phyloP scores from a whole-genome alignment of 1,140 invertebrate genomes.

The Anastrepha obliqua region DNA sequence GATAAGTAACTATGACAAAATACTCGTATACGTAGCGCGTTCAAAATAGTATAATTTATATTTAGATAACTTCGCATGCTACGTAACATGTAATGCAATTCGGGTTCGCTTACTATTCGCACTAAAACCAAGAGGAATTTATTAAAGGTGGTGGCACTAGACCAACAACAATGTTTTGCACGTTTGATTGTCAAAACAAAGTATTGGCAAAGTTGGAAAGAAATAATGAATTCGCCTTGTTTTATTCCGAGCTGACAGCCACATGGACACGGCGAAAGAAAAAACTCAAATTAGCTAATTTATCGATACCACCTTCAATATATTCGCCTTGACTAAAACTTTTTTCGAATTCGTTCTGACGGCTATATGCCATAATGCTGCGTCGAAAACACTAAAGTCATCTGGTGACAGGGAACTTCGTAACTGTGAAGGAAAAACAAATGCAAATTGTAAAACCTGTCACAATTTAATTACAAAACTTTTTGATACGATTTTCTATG shows the following conservation, averaged over 20 bases:
- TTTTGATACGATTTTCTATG: background rate
- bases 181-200: no score
- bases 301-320: no score
- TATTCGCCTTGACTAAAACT: no score
- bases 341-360: conserved; percentile 75
- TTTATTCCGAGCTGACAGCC: no score
- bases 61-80: conserved; percentile 79
- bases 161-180: no score
- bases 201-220: no score
- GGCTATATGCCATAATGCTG: conserved; percentile 78
- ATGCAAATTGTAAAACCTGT: conserved; percentile 69
- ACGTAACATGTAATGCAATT: conserved; percentile 78
- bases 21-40: conserved; percentile 58
- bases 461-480: conserved; percentile 21
- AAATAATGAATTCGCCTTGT: no score
- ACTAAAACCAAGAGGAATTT: conserved; percentile 75
- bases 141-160: no score
- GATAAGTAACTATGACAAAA: background rate
- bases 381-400: conserved; percentile 78
- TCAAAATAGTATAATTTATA: conserved; percentile 76
- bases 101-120: conserved; percentile 75
- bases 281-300: no score
- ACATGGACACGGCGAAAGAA: no score
- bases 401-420: conserved; percentile 73
- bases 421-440: conserved; percentile 75